Evolutionary conservation across 2,797 vertebrate genomes (phyloP), one percentile per base, ranked within the genome.

Genomic region (Bovichtus variegatus): DNA sequence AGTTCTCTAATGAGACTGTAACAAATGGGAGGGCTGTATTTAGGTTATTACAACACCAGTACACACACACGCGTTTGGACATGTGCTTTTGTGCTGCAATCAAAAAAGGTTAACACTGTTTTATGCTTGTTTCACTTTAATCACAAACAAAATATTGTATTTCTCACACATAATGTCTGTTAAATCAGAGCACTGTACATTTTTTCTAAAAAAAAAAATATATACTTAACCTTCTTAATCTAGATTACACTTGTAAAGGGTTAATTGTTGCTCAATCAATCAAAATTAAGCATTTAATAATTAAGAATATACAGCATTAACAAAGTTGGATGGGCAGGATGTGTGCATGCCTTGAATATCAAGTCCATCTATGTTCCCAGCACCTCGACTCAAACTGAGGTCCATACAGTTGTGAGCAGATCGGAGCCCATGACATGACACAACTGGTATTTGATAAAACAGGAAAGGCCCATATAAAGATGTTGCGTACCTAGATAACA

Each of bases 1-100:
- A 91, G 80, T 91, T 92, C 85, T 82, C 73, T 89, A 91, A 92
- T 89, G 85, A 91, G 87, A 82, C 76, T 82, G 36, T 74, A 90
- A 92, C 83, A 89, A 93, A 93, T 85, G 82, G 76, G 79, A 87
- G 74, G 61, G 74, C 73, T n/a, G 44, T 84, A 90, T 90, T 86
- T 87, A 88, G 85, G 81, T 84, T 84, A 81, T 87, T 86, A 78
- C 80, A 84, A 74, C 63, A 85, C 54, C 36, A 63, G 64, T 64
- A 65, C 44, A 68, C 44, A 27, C 27, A 4, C 57, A 51, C 49
- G 43, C 40, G 50, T 67, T 83, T 80, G 59, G 57, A 59, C 64
- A 80, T 80, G 80, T 77, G 75, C 66, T 72, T 67, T 12, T 74
- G 72, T 81, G 61, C 43, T 49, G 3, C 25, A 43, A 53, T 50